A percentile compares a stretch with the other conserved stretches of the same genome.
Evolutionary conservation across 2,888 invertebrate species (phyloP).

Genomic region (Lasioglossum oenotherae): DNA sequence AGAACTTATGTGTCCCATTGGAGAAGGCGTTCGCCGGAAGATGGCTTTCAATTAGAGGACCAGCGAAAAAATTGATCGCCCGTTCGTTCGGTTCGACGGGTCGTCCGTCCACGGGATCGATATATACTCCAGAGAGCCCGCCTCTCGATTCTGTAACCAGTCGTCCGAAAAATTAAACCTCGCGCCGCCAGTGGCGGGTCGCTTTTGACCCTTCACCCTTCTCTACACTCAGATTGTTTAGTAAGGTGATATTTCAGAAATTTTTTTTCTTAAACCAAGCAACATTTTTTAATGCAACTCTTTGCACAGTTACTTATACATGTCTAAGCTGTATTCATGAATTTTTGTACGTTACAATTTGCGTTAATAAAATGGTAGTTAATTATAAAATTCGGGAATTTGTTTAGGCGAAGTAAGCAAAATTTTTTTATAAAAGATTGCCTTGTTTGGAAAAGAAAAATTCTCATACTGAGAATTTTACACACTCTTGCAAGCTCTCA

Average conservation of each 20-base stretch:
- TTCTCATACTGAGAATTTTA: not conserved
- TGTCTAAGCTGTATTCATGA: not conserved
- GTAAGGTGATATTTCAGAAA: not conserved
- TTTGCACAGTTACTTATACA: not conserved
- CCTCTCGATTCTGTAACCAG: not conserved
- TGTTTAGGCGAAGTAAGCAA: not conserved
- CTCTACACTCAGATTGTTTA: not conserved
- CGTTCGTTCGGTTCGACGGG: slow-evolving; percentile 31
- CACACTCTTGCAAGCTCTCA: not conserved
- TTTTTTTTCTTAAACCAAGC: not conserved
- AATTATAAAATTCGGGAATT: not conserved
- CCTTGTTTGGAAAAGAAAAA: not conserved
- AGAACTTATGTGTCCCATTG: slow-evolving; percentile 32
- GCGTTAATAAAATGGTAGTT: not conserved
- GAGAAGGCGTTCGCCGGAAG: slow-evolving; percentile 14
- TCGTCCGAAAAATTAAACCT: slow-evolving; percentile 28
- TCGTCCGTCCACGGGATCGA: slow-evolving; percentile 20
- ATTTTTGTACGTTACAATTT: not conserved
- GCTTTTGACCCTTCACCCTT: not conserved
- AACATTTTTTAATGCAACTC: not conserved
- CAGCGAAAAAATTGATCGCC: slow-evolving; percentile 30
- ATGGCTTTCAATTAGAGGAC: slow-evolving; percentile 43
- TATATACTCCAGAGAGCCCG: not conserved
- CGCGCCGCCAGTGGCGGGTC: not conserved
- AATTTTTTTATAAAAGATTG: not conserved